Percentiles rank a stretch among this genome's conserved stretches.
These are phyloP conservation scores for Gadopsis marmoratus DNA, from an alignment of 2,797 vertebrate species.

Conservation along the genomic window DNA sequence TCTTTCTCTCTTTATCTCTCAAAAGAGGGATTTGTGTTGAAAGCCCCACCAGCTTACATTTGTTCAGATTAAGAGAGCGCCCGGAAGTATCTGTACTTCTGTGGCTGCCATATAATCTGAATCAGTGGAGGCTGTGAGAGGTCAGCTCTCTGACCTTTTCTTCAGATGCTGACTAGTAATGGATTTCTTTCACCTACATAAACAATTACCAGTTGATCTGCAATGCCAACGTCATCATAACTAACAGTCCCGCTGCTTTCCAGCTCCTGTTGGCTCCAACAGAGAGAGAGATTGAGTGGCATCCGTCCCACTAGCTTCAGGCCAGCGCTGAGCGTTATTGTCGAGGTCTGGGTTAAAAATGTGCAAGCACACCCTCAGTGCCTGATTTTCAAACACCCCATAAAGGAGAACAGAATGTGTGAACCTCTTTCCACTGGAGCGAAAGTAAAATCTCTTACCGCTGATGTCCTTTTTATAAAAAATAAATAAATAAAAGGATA, in stretches of 20 bases:
- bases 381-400: constrained; percentile 54
- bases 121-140: constrained; percentile 38
- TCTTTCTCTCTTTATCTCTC: constrained; percentile 78
- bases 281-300: constrained; percentile 34
- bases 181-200: background rate
- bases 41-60: constrained; percentile 76
- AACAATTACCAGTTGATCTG: constrained; percentile 38
- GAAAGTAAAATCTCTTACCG: constrained; percentile 5
- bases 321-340: constrained; percentile 37
- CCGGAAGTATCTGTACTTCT: constrained; percentile 65
- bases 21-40: constrained; percentile 84
- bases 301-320: constrained; percentile 42
- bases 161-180: constrained; percentile 34
- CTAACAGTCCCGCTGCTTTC: constrained; percentile 24
- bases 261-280: constrained; percentile 34
- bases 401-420: constrained; percentile 33
- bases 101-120: constrained; percentile 58
- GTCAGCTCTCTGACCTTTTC: constrained; percentile 60
- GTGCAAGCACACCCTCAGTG: constrained; percentile 33
- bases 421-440: constrained; percentile 37
- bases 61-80: constrained; percentile 78
- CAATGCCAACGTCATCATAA: constrained; percentile 33
- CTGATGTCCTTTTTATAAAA: constrained; percentile 19
- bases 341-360: constrained; percentile 48
- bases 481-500: constrained; percentile 1